Conservation (phyloP, 2,888 invertebrate genomes). For the Metacarcinus magister region DNA sequence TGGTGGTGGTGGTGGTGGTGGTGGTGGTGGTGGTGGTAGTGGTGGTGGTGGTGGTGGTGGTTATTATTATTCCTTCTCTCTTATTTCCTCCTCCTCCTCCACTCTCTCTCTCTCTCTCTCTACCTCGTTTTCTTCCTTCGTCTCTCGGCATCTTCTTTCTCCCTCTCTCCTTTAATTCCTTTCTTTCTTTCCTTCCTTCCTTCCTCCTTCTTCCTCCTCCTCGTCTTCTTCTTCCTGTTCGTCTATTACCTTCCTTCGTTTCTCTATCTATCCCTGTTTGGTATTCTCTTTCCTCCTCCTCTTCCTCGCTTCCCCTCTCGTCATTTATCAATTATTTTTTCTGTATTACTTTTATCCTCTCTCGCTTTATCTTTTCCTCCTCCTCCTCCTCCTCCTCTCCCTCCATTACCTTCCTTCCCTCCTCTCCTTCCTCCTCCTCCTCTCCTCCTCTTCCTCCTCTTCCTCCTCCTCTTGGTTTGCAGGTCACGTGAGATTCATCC, state of each 20-base stretch:
- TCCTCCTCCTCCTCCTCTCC: background rate
- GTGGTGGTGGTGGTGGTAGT: no score
- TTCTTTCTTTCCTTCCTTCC: background rate
- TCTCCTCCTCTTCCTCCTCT: background rate
- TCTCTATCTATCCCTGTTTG: background rate
- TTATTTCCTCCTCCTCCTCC: background rate
- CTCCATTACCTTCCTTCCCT: background rate
- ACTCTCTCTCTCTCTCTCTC: background rate
- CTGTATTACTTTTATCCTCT: background rate
- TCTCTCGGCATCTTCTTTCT: background rate
- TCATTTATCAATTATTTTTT: no score
- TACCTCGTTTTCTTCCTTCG: background rate
- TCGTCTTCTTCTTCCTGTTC: background rate
- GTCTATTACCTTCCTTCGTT: background rate
- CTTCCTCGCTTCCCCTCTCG: background rate
- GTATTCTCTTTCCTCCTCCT: background rate
- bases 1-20: no score
- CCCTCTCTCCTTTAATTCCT: background rate
- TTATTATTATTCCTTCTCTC: background rate
- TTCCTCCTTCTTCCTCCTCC: background rate
- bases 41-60: no score
- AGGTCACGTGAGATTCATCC: background rate
- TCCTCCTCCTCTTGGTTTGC: background rate
- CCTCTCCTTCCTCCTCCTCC: background rate
- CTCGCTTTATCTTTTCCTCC: background rate